These are phyloP conservation scores for Prionailurus viverrinus DNA, from an alignment of 2,113 vertebrate genomes.

Conservation along the genomic window DNA sequence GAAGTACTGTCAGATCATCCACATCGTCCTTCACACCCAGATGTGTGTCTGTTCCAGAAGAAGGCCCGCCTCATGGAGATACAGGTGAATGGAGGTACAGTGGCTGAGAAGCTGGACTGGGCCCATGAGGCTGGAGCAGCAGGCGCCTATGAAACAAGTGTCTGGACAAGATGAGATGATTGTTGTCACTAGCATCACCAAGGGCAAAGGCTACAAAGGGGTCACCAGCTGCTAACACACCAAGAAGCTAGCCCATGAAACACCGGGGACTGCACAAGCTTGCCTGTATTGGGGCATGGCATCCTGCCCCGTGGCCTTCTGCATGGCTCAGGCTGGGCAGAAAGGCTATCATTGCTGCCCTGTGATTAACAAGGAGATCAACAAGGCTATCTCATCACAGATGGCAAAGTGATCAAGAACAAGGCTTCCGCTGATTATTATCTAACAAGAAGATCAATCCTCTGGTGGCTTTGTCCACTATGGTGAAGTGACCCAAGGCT, in stretches of 20 bases:
- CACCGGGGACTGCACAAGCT: no score
- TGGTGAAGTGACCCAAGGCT: neutral
- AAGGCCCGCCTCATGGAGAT: neutral
- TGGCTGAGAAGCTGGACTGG: neutral
- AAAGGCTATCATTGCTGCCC: neutral
- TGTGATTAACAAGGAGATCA: neutral
- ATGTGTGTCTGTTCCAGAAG: slow-evolving; percentile 78
- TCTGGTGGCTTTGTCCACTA: neutral
- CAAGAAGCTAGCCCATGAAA: neutral
- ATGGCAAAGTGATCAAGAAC: neutral
- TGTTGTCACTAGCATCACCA: neutral
- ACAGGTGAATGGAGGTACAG: neutral
- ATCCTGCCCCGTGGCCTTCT: neutral
- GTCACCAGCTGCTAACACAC: neutral
- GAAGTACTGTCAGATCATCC: slow-evolving; percentile 98
- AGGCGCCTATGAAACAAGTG: neutral
- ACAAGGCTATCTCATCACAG: neutral
- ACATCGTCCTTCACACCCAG: slow-evolving; percentile 96
- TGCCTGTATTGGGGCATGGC: neutral
- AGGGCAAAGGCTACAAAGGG: neutral
- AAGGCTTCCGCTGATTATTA: neutral
- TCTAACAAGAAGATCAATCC: neutral
- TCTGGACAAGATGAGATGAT: neutral
- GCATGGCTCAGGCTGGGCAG: neutral
- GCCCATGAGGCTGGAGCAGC: neutral